Conservation (phyloP, 1,140 invertebrate species). For the Cotesia glomerata region DNA sequence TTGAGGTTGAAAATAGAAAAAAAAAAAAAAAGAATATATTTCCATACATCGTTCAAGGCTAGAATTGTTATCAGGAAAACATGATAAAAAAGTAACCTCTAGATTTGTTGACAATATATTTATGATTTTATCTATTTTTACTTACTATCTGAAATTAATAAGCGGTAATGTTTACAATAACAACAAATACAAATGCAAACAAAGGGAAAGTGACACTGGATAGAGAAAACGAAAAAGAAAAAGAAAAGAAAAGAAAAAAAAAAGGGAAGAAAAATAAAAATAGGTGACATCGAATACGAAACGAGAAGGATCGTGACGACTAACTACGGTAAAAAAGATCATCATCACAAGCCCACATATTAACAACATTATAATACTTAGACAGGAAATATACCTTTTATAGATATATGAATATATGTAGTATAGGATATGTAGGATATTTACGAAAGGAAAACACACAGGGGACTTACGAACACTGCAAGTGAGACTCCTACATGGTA, state of each 20-base stretch:
- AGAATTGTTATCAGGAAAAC: too few species aligned
- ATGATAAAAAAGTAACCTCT: too few species aligned
- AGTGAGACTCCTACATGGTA: constrained; percentile 64
- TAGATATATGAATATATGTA: background rate
- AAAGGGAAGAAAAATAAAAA: constrained; percentile 4
- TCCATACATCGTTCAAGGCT: too few species aligned
- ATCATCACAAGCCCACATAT: constrained; percentile 10
- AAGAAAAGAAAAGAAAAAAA: constrained; percentile 3
- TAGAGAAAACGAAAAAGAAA: background rate
- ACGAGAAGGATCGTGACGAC: constrained; percentile 12
- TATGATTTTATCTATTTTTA: too few species aligned
- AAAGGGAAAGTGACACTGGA: background rate
- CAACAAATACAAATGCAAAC: background rate
- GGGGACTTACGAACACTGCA: constrained; percentile 67
- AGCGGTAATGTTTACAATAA: background rate
- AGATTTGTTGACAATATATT: too few species aligned
- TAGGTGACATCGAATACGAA: constrained; percentile 27
- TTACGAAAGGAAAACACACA: constrained; percentile 10
- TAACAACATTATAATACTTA: too few species aligned
- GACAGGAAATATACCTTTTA: too few species aligned
- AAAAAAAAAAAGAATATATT: too few species aligned
- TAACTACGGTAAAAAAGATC: constrained; percentile 27
- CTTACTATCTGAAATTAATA: too few species aligned
- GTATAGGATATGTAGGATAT: background rate
- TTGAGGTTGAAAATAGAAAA: too few species aligned